Evolutionary conservation across 2,113 vertebrate genomes (phyloP).

Genomic region (Oncorhynchus clarkii): DNA sequence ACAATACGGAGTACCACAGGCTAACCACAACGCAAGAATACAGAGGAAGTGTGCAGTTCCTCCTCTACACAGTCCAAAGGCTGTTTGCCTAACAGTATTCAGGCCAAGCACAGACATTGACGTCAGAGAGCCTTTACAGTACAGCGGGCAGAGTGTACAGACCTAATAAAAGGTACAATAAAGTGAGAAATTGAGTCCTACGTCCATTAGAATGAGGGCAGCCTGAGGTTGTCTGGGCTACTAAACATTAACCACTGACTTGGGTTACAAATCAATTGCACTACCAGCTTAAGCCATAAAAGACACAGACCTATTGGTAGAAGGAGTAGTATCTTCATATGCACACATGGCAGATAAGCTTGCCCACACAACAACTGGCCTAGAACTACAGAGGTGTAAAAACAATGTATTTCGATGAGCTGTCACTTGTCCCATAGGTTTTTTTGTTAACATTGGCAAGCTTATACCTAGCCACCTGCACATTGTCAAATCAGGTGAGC

Average conservation of each 20-base stretch:
- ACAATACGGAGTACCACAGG: neutral
- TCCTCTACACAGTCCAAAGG: neutral
- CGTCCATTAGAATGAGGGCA: neutral
- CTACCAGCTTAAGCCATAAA: neutral
- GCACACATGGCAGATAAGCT: no score
- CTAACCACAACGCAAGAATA: neutral
- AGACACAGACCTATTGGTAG: neutral
- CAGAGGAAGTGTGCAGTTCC: neutral
- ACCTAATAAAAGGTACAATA: neutral
- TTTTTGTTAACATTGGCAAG: neutral
- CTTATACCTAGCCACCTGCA: no score
- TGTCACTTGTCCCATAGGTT: neutral
- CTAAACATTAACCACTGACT: neutral
- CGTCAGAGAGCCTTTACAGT: neutral
- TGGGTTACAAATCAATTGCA: neutral
- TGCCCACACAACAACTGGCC: neutral
- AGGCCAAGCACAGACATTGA: neutral
- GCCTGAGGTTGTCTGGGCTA: neutral
- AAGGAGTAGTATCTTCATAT: neutral
- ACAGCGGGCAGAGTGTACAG: neutral
- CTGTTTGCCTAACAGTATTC: neutral
- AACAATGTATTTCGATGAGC: neutral
- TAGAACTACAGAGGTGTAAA: neutral
- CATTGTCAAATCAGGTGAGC: no score
- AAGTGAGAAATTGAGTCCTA: neutral